These are phyloP conservation scores for Drosophila mettleri DNA, from an alignment of 2,888 invertebrate genomes.

Conservation along the genomic window DNA sequence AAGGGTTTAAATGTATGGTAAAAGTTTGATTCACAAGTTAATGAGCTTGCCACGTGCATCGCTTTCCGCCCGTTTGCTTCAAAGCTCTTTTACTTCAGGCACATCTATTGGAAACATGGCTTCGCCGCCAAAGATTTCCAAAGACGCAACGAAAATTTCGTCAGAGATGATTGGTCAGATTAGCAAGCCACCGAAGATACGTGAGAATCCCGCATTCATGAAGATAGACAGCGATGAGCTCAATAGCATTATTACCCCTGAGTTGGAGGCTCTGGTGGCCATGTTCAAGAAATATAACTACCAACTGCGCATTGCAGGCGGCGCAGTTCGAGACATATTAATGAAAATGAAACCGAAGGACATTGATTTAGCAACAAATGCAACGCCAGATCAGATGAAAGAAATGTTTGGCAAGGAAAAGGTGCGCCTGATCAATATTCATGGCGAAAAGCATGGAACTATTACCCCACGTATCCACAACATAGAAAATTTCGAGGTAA, in stretches of 20 bases:
- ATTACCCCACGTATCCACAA: conserved; percentile 97
- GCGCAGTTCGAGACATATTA: conserved; percentile 96
- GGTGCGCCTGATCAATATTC: conserved; percentile 95
- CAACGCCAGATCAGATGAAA: conserved; percentile 98
- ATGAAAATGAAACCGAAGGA: conserved; percentile 93
- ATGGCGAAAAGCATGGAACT: conserved; percentile 97
- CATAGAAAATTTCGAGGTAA: conserved; percentile 96
- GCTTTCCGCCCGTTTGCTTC: conserved; percentile 5
- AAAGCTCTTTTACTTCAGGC: not conserved
- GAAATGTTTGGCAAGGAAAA: conserved; percentile 93
- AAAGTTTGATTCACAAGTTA: conserved; percentile 14
- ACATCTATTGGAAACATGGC: conserved; percentile 37
- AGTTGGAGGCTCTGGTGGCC: conserved; percentile 89
- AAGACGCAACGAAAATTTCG: conserved; percentile 15
- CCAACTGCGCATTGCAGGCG: conserved; percentile 97
- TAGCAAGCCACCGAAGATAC: conserved; percentile 73
- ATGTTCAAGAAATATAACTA: conserved; percentile 92
- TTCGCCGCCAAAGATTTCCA: conserved; percentile 16
- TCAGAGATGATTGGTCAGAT: conserved; percentile 52
- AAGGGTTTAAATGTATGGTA: conserved; percentile 41
- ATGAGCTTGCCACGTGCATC: conserved; percentile 11
- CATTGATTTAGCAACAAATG: conserved; percentile 98
- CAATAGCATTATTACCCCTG: conserved; percentile 92
- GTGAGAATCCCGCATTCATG: conserved; percentile 89
- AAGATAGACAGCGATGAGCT: conserved; percentile 91